Conservation (phyloP, 2,797 vertebrate species). For the Sebastes diploproa region DNA sequence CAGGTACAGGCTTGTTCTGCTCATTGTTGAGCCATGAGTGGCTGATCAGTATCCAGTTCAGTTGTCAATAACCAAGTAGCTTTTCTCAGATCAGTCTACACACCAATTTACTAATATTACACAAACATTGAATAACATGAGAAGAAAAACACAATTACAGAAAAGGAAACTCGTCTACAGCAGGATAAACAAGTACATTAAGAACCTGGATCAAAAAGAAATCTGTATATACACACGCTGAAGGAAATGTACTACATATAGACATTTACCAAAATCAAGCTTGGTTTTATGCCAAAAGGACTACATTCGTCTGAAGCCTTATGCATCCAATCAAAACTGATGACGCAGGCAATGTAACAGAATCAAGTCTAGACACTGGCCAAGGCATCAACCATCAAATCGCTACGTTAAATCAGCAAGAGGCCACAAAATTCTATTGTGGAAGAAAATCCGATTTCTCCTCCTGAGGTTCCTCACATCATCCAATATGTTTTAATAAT, state of each 20-base stretch:
- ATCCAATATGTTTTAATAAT: not conserved
- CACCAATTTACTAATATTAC: slow-evolving; percentile 10
- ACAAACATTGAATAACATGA: slow-evolving; percentile 13
- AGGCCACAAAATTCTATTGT: not conserved
- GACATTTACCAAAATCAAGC: slow-evolving; percentile 40
- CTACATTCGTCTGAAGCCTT: slow-evolving; percentile 22
- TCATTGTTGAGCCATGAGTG: slow-evolving; percentile 10
- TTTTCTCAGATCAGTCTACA: slow-evolving; percentile 27
- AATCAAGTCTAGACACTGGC: not conserved
- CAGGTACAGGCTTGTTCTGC: slow-evolving; percentile 11
- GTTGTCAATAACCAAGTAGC: not conserved
- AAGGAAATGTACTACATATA: not conserved
- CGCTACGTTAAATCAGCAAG: not conserved
- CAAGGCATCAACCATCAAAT: not conserved
- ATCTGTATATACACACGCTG: not conserved
- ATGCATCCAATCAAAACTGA: not conserved
- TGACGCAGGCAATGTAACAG: not conserved
- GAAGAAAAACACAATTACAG: not conserved
- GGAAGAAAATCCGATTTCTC: not conserved
- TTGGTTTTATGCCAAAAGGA: slow-evolving; percentile 7
- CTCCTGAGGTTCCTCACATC: not conserved
- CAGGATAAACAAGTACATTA: not conserved
- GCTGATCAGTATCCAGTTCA: not conserved
- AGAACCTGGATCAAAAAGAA: not conserved
- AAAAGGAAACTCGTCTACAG: slow-evolving; percentile 12